These are phyloP conservation scores for Diarsia rubi DNA, from an alignment of 2,888 invertebrate species.

Conservation along the genomic window DNA sequence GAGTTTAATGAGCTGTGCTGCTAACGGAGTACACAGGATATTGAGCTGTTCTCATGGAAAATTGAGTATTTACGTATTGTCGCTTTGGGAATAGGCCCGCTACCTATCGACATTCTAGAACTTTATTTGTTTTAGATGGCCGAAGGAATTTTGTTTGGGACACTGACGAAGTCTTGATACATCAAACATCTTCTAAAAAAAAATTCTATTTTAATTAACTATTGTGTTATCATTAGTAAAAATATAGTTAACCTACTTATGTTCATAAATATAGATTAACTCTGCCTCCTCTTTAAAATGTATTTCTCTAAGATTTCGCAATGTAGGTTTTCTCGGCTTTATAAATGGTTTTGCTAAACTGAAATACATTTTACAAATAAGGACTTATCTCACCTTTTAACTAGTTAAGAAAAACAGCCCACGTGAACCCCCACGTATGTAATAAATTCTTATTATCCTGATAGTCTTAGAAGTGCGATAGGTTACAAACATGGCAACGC, in stretches of 20 bases:
- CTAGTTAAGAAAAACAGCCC: slow-evolving; percentile 38
- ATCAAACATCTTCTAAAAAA: background rate
- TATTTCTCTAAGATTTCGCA: background rate
- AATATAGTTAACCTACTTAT: background rate
- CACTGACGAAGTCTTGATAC: background rate
- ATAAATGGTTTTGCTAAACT: slow-evolving; percentile 21
- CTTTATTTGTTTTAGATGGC: slow-evolving; percentile 16
- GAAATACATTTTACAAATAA: slow-evolving; percentile 36
- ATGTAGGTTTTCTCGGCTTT: slow-evolving; percentile 6
- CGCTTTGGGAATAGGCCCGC: background rate
- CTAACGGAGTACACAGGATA: slow-evolving; percentile 53
- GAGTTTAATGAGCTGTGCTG: slow-evolving; percentile 70
- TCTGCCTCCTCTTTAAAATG: background rate
- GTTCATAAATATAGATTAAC: background rate
- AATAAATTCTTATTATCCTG: slow-evolving; percentile 56
- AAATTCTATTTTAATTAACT: background rate
- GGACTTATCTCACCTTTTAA: slow-evolving; percentile 42
- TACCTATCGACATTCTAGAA: background rate
- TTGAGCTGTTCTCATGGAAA: slow-evolving; percentile 28
- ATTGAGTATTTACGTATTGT: slow-evolving; percentile 2
- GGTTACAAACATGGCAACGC: slow-evolving; percentile 44
- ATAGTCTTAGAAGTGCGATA: slow-evolving; percentile 47
- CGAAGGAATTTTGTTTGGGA: slow-evolving; percentile 9
- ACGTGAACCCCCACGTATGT: slow-evolving; percentile 51
- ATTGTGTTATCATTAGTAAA: background rate